Percentiles rank a stretch among this genome's conserved stretches.
Conservation (phyloP, 2,888 invertebrate genomes). For the Mycalesis mineus region DNA sequence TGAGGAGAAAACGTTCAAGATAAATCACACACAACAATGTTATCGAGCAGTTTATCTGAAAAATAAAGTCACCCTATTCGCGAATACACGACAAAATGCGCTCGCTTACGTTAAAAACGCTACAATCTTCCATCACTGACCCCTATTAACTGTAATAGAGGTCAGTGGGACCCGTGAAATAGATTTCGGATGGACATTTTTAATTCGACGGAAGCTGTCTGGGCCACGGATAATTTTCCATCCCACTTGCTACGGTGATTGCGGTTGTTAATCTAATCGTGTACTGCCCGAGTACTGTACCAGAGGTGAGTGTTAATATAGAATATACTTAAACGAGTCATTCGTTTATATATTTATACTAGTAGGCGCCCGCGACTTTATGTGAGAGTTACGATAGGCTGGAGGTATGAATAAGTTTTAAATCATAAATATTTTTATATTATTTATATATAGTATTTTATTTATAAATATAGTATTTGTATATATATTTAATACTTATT, state of each 20-base stretch:
- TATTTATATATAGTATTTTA: too few relatives aligned
- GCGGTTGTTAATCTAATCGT: slow-evolving; percentile 35
- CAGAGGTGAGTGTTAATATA: background rate
- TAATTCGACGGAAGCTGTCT: background rate
- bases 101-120: background rate
- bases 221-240: background rate
- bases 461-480: too few relatives aligned
- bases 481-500: too few relatives aligned
- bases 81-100: background rate
- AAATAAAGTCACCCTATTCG: background rate
- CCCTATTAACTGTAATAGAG: slow-evolving; percentile 3
- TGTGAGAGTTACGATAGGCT: too few relatives aligned
- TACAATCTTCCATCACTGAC: slow-evolving; percentile 4
- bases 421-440: too few relatives aligned
- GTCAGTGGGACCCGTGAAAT: background rate
- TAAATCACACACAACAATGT: too few relatives aligned
- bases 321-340: too few relatives aligned
- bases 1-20: too few relatives aligned
- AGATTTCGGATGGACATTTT: slow-evolving; percentile 9
- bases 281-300: too few relatives aligned
- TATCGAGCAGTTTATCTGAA: background rate
- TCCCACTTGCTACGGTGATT: background rate
- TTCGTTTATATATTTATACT: too few relatives aligned
- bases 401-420: too few relatives aligned
- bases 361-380: too few relatives aligned